Conservation (phyloP, 2,113 vertebrate species). For the Ellobius talpinus region DNA sequence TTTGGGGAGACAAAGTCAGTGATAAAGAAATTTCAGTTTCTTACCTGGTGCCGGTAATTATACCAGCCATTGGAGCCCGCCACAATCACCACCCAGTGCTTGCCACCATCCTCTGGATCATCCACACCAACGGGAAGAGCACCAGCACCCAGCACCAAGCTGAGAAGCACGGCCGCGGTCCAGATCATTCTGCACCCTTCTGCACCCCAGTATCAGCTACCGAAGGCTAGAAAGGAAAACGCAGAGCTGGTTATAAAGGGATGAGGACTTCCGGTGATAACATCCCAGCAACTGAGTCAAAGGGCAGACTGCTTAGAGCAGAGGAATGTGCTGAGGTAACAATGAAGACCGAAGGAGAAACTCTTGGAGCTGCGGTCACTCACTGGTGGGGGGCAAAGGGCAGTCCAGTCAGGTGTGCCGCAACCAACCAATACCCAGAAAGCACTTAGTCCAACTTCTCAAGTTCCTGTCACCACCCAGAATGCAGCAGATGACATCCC, state of each 20-base stretch:
- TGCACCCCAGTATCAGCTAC: background rate
- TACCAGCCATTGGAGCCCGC: constrained; percentile 96
- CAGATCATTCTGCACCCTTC: constrained; percentile 86
- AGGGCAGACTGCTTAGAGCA: background rate
- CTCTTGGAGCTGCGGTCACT: background rate
- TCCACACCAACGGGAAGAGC: constrained; percentile 79
- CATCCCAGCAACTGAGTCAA: background rate
- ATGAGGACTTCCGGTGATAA: background rate
- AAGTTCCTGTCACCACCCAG: constrained; percentile 20
- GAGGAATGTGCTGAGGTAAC: background rate
- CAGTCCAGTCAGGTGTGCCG: background rate
- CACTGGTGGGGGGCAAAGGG: background rate
- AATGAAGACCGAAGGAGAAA: background rate
- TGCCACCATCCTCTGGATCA: constrained; percentile 88
- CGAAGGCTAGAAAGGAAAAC: background rate
- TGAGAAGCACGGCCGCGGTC: constrained; percentile 81
- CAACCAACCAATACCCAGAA: background rate
- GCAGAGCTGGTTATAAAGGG: background rate
- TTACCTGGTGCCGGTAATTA: constrained; percentile 97
- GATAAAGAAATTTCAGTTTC: background rate
- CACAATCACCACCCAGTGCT: constrained; percentile 98
- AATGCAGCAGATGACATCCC: background rate
- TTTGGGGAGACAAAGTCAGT: background rate
- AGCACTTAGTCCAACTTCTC: background rate
- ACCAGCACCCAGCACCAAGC: constrained; percentile 79